These are phyloP conservation scores for Neopelma chrysocephalum DNA, from an alignment of 2,797 vertebrate genomes.

Conservation along the genomic window DNA sequence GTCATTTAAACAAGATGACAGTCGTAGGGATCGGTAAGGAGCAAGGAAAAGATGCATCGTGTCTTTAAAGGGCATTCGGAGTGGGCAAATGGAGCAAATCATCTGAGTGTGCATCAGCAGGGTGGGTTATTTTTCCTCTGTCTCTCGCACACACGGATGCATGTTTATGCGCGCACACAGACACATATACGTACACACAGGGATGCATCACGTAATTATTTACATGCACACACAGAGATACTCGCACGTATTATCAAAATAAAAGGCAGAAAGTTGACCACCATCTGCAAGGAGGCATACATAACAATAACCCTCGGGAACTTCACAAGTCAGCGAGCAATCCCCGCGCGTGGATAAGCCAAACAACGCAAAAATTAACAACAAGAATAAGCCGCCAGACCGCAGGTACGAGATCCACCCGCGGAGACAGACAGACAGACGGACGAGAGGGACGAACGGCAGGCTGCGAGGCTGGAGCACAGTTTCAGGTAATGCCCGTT, in stretches of 20 bases:
- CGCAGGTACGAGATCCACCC: conserved; percentile 43
- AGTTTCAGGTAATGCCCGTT: conserved; percentile 80
- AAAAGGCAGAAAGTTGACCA: conserved; percentile 74
- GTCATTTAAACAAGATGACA: background rate
- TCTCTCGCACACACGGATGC: background rate
- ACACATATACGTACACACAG: background rate
- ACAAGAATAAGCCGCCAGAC: background rate
- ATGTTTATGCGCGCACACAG: background rate
- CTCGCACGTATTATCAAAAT: background rate
- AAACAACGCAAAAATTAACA: conserved; percentile 52
- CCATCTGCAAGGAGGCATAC: conserved; percentile 43
- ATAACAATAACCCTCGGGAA: conserved; percentile 56
- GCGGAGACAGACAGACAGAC: background rate
- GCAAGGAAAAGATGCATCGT: conserved; percentile 42
- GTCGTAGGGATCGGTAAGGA: background rate
- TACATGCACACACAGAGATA: background rate
- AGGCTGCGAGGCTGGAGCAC: conserved; percentile 56
- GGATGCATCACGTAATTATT: background rate
- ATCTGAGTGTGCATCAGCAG: background rate
- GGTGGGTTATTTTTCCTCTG: conserved; percentile 12
- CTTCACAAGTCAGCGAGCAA: conserved; percentile 64
- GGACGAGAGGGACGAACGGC: background rate
- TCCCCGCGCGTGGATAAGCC: conserved; percentile 25
- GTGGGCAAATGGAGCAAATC: conserved; percentile 41
- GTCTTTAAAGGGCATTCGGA: conserved; percentile 49